These are phyloP conservation scores for Petrophora chlorosata DNA, from an alignment of 2,888 invertebrate species.

Conservation along the genomic window DNA sequence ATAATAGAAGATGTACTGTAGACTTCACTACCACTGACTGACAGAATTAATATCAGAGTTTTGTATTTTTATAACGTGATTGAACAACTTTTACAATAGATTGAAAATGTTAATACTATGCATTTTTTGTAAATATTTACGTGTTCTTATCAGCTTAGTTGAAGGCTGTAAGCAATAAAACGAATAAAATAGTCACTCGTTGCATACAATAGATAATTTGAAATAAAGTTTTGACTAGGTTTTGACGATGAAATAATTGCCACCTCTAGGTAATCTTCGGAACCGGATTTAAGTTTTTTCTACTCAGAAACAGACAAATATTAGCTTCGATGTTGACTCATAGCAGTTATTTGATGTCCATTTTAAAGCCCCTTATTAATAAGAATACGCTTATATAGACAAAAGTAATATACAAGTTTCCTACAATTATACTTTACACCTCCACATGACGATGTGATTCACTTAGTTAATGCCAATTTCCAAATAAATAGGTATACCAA, in stretches of 20 bases:
- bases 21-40: no score
- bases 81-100: no score
- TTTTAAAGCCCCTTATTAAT: constrained; percentile 32
- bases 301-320: constrained; percentile 13
- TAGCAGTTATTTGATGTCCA: constrained; percentile 33
- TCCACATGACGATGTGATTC: constrained; percentile 64
- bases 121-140: no score
- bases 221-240: constrained; percentile 2
- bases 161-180: no score
- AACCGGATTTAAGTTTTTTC: constrained; percentile 20
- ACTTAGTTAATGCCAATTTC: constrained; percentile 56
- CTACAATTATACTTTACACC: constrained; percentile 61
- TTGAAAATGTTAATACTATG: no score
- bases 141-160: no score
- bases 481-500: constrained; percentile 39
- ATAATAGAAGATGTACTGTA: no score
- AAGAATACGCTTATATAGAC: constrained; percentile 37
- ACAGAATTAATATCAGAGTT: no score
- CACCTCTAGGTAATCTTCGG: not conserved
- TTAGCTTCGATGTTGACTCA: constrained; percentile 41
- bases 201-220: no score
- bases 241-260: not conserved
- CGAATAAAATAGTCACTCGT: no score
- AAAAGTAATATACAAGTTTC: constrained; percentile 68
- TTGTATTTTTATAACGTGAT: no score